Conservation (phyloP, 2,113 vertebrate genomes). For the Origma solitaria region DNA sequence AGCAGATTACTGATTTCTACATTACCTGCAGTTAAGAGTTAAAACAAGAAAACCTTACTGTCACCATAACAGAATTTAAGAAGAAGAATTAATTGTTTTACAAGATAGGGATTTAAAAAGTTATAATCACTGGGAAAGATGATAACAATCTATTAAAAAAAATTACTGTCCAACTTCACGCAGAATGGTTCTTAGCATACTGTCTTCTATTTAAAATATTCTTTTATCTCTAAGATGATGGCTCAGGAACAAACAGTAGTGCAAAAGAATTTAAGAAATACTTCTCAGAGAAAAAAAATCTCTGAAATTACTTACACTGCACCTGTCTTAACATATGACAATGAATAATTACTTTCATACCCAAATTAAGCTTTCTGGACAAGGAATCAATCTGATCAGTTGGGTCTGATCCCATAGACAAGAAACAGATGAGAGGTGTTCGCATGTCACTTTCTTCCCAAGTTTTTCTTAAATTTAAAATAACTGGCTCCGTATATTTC, state of each 20-base stretch:
- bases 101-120: neutral
- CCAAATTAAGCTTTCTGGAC: constrained; percentile 73
- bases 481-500: constrained; percentile 76
- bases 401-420: constrained; percentile 78
- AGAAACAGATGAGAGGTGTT: constrained; percentile 77
- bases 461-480: constrained; percentile 75
- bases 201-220: neutral
- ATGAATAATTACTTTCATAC: constrained; percentile 52
- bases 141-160: neutral
- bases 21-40: neutral
- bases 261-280: neutral
- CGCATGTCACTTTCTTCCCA: constrained; percentile 74
- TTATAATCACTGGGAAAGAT: neutral
- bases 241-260: neutral
- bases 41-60: neutral
- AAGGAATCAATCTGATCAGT: constrained; percentile 71
- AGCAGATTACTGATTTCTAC: neutral
- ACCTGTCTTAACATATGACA: neutral
- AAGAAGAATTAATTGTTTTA: neutral
- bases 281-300: neutral
- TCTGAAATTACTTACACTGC: neutral
- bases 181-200: neutral
- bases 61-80: neutral
- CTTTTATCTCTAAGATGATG: neutral
- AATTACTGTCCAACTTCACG: neutral